Conservation (phyloP, 2,113 vertebrate species). For the Prolemur simus region DNA sequence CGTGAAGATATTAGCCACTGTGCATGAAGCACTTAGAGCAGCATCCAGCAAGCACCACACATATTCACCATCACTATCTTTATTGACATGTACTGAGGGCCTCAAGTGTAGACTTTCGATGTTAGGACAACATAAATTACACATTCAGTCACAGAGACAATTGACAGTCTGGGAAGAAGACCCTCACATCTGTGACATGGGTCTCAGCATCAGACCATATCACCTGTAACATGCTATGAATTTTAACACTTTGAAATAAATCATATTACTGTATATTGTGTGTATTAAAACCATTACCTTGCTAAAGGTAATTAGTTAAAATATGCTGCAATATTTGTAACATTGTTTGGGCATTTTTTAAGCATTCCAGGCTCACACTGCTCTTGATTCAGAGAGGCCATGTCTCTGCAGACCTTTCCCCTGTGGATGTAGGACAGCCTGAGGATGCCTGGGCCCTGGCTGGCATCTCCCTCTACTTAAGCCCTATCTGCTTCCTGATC, state of each 20-base stretch:
- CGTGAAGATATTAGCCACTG: background rate
- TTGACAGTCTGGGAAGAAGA: background rate
- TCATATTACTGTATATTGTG: background rate
- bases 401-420: background rate
- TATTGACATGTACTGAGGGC: background rate
- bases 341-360: background rate
- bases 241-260: constrained; percentile 23
- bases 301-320: background rate
- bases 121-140: background rate
- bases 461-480: background rate
- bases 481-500: background rate
- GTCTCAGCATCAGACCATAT: background rate
- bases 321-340: background rate
- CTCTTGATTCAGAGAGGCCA: background rate
- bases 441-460: background rate
- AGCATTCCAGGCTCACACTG: background rate
- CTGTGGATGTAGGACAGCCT: background rate
- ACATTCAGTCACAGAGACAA: background rate
- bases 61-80: background rate
- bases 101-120: background rate
- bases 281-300: background rate
- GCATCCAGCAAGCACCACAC: background rate
- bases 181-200: background rate
- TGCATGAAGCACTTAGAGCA: background rate
- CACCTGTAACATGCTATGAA: background rate